Percentiles rank a stretch among this genome's conserved stretches.
Evolutionary conservation across 92 coral and sea anemone genomes (phyloP).

Genomic region (Umimayanthus chanpuru): DNA sequence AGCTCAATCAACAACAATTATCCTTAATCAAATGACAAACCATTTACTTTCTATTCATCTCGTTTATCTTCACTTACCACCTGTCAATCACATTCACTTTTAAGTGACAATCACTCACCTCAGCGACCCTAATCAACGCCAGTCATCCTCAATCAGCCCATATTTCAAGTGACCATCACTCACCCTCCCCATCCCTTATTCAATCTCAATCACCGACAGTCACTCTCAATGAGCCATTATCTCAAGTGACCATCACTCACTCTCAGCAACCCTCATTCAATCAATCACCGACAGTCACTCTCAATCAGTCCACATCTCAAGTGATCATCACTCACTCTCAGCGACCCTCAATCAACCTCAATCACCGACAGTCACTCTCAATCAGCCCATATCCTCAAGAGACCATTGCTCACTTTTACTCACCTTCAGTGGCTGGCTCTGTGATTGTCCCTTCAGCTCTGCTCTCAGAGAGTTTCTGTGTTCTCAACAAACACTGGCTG

Average conservation of each 20-base stretch:
- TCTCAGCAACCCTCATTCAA: too few relatives aligned
- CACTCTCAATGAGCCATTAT: too few relatives aligned
- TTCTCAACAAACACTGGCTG: slow-evolving; percentile 83
- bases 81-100: not conserved
- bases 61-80: not conserved
- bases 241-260: not conserved
- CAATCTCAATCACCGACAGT: too few relatives aligned
- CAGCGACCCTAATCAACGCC: not conserved
- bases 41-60: not conserved
- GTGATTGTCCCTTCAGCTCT: slow-evolving; percentile 88
- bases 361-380: not conserved
- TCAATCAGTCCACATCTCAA: not conserved
- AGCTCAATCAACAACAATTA: too few relatives aligned
- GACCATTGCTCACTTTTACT: not conserved
- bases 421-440: slow-evolving; percentile 95
- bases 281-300: not conserved
- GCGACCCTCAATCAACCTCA: not conserved
- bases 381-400: not conserved
- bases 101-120: too few relatives aligned
- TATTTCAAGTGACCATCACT: too few relatives aligned
- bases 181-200: too few relatives aligned
- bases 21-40: too few relatives aligned
- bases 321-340: not conserved
- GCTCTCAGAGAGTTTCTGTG: slow-evolving; percentile 89
- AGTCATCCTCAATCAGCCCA: not conserved